These are phyloP conservation scores for Stenurella melanura DNA, from an alignment of 2,888 invertebrate species.

Conservation along the genomic window DNA sequence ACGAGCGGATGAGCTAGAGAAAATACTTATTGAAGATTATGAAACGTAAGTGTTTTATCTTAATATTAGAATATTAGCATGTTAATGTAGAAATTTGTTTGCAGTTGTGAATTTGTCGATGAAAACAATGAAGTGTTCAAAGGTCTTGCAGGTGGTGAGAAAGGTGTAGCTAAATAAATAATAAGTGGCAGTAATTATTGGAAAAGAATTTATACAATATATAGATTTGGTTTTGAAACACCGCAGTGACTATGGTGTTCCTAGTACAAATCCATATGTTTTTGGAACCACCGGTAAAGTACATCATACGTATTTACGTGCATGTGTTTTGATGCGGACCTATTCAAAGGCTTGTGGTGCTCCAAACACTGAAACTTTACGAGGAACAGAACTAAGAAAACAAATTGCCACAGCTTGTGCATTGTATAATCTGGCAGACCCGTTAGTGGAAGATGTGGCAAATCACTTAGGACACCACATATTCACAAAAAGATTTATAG, in stretches of 20 bases:
- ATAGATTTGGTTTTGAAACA: slow-evolving; percentile 27
- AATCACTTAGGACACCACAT: slow-evolving; percentile 31
- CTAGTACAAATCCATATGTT: slow-evolving; percentile 31
- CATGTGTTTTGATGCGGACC: slow-evolving; percentile 38
- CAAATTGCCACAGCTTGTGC: slow-evolving; percentile 35
- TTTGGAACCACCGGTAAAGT: slow-evolving; percentile 39
- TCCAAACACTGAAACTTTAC: slow-evolving; percentile 28
- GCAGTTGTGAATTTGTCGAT: slow-evolving; percentile 34
- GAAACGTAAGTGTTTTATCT: slow-evolving; percentile 15
- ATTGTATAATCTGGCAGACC: slow-evolving; percentile 33
- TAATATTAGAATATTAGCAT: too few relatives aligned
- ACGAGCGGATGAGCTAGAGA: slow-evolving; percentile 48
- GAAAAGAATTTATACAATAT: too few relatives aligned
- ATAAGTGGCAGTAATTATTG: slow-evolving; percentile 43
- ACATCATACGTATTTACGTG: slow-evolving; percentile 21
- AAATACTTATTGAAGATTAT: slow-evolving; percentile 41
- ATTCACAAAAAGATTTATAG: slow-evolving; percentile 31
- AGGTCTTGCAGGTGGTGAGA: slow-evolving; percentile 17
- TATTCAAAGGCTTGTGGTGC: slow-evolving; percentile 39
- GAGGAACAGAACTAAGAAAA: too few relatives aligned
- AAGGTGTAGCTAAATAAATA: slow-evolving; percentile 28
- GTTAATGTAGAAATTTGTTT: background rate
- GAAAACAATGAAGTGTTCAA: slow-evolving; percentile 27
- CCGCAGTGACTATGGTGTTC: slow-evolving; percentile 21
- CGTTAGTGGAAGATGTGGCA: slow-evolving; percentile 34